Percentiles rank a stretch among this genome's conserved stretches.
These are phyloP conservation scores for Epizoanthus ramosus DNA, from an alignment of 92 coral and sea anemone genomes.

Conservation along the genomic window DNA sequence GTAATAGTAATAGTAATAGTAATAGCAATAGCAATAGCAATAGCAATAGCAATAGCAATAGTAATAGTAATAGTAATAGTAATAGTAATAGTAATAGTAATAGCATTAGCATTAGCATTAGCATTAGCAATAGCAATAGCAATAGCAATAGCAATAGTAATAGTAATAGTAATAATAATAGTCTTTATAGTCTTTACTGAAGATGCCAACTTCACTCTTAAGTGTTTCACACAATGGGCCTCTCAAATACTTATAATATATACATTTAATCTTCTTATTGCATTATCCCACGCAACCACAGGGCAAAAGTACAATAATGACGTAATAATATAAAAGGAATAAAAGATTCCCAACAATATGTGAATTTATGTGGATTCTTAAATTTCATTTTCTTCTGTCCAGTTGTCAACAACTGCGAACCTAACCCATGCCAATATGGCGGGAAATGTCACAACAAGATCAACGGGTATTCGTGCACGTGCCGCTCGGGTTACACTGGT, in stretches of 20 bases:
- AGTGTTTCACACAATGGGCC: too few relatives aligned
- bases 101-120: neutral
- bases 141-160: neutral
- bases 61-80: neutral
- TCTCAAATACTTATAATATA: too few relatives aligned
- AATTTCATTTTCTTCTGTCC: neutral
- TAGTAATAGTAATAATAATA: neutral
- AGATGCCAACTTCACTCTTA: too few relatives aligned
- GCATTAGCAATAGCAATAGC: neutral
- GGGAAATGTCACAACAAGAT: conserved; percentile 5
- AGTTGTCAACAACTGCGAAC: conserved; percentile 3
- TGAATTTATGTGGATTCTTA: too few relatives aligned
- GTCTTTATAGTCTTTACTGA: too few relatives aligned
- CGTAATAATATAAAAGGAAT: too few relatives aligned
- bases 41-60: neutral
- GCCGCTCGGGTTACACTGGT: conserved; percentile 1
- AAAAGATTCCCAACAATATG: too few relatives aligned
- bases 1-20: too few relatives aligned
- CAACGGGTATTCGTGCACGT: conserved; percentile 2
- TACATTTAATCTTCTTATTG: too few relatives aligned
- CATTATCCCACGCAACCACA: too few relatives aligned
- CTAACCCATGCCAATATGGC: conserved; percentile 22
- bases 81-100: neutral
- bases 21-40: neutral
- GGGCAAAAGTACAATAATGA: too few relatives aligned